Conservation (phyloP, 1,140 invertebrate genomes). For the Lysiphlebus fabarum region DNA sequence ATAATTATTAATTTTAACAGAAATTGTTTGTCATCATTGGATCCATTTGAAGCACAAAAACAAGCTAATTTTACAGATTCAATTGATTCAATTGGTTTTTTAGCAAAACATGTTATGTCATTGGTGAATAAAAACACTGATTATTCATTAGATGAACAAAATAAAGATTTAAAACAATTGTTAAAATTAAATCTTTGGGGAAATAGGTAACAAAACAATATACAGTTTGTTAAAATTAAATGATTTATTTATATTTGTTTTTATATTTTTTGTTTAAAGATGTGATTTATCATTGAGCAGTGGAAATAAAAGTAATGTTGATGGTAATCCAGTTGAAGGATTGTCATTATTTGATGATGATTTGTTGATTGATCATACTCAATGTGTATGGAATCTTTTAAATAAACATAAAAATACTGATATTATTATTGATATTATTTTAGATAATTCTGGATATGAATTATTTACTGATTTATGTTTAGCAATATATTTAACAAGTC, state of each 20-base stretch:
- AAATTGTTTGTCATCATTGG: constrained; percentile 63
- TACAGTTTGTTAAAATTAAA: too few species aligned
- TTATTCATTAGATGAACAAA: constrained; percentile 35
- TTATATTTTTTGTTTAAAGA: constrained; percentile 53
- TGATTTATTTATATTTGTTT: too few species aligned
- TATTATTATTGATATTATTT: constrained; percentile 69
- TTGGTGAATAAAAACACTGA: constrained; percentile 45
- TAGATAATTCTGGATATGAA: constrained; percentile 95
- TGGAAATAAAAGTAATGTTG: constrained; percentile 61
- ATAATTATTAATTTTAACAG: constrained; percentile 47
- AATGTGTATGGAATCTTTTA: constrained; percentile 57
- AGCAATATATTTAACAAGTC: constrained; percentile 71
- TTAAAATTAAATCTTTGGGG: constrained; percentile 69
- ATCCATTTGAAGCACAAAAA: constrained; percentile 78
- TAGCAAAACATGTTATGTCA: constrained; percentile 56
- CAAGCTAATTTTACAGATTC: constrained; percentile 59
- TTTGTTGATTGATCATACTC: constrained; percentile 68
- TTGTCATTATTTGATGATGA: constrained; percentile 64
- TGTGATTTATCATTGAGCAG: constrained; percentile 86
- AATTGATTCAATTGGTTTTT: constrained; percentile 57
- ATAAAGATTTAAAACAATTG: constrained; percentile 56
- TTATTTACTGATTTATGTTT: constrained; percentile 87
- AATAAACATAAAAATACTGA: constrained; percentile 22
- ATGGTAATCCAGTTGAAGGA: constrained; percentile 61
- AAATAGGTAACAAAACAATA: too few species aligned